These are phyloP conservation scores for Leucania comma DNA, from an alignment of 2,888 invertebrate species.

Conservation along the genomic window DNA sequence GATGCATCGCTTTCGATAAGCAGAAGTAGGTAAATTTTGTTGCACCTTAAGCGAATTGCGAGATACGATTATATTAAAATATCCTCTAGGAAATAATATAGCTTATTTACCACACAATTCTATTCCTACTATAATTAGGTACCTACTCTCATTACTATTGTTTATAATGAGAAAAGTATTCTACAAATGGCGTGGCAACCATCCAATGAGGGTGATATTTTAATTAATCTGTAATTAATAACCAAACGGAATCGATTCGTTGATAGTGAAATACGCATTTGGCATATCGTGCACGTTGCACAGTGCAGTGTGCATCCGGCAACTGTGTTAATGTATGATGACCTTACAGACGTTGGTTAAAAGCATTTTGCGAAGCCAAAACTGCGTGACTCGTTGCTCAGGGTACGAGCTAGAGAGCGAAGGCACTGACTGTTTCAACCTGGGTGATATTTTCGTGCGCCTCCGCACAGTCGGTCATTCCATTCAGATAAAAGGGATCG, in stretches of 20 bases:
- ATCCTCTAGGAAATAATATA: constrained; percentile 39
- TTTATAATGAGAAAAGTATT: constrained; percentile 64
- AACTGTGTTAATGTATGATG: constrained; percentile 73
- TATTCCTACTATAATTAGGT: constrained; percentile 32
- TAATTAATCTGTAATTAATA: constrained; percentile 79
- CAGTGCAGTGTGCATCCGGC: constrained; percentile 71
- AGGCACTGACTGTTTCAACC: constrained; percentile 77
- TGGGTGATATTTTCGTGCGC: constrained; percentile 84
- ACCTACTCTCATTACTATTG: constrained; percentile 59
- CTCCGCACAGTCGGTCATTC: constrained; percentile 85
- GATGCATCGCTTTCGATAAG: neutral
- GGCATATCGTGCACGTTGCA: constrained; percentile 67
- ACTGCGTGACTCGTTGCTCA: constrained; percentile 65
- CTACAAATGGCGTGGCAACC: constrained; percentile 73
- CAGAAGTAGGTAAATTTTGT: neutral
- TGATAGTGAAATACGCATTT: constrained; percentile 72
- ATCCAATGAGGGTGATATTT: constrained; percentile 75
- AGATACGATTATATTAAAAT: no score
- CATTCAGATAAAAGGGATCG: constrained; percentile 86
- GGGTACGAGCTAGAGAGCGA: constrained; percentile 43
- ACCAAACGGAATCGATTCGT: constrained; percentile 67
- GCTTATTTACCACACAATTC: constrained; percentile 43
- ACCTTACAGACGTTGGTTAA: constrained; percentile 84
- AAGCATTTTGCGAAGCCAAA: constrained; percentile 79
- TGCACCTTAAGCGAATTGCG: neutral